Base-by-base conservation (phyloP, 2,888 invertebrate species). In the Melanostoma mellinum region DNA sequence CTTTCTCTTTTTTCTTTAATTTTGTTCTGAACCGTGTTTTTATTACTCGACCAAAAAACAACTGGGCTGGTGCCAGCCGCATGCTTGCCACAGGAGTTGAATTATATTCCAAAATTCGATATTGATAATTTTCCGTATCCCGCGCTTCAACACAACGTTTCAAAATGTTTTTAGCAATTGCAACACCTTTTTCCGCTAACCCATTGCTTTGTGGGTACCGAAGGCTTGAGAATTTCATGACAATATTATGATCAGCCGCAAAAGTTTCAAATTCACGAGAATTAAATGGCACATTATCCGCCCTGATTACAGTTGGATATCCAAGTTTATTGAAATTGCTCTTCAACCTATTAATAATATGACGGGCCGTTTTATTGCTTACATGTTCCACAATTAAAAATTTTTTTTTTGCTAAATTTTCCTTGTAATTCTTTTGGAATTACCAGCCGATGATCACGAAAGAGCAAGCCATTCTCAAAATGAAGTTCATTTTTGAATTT, bases 281-380 rank as follows among this genome's bases (percentile, higher is more conserved):
- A 10, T 42, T 30, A 55, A 78, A 79, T n/a, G 72, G 79, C 55
- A 3, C 32, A 20, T 75, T 76, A 38, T 85, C 79, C 77, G 52
- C 20, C 20, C 20, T 20, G 20, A 88, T 72, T 10, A 48, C 50
- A 74, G 86, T 72, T 10, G 87, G 87, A 42, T 86, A 87, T 6
- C 87, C 87, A 73, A 85, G 85, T 52, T 50, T 65, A 35, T 61
- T 81, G 55, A 87, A 76, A 30, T 60, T 35, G 3, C 46, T n/a
- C 10, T 6, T n/a, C 6, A 80, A n/a, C 1, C 6, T 10, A 10
- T 32, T 30, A 8, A 81, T 72, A 40, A 74, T 46, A n/a, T 80
- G 53, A 4, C 10, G 3, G 3, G 5, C 5, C 44, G 71, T 40
- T 50, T 72, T 76, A 8, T 53, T 53, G 3, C 9, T 65, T 65